These are phyloP conservation scores for Ploceus nigricollis DNA, from an alignment of 2,113 vertebrate genomes.

Conservation along the genomic window DNA sequence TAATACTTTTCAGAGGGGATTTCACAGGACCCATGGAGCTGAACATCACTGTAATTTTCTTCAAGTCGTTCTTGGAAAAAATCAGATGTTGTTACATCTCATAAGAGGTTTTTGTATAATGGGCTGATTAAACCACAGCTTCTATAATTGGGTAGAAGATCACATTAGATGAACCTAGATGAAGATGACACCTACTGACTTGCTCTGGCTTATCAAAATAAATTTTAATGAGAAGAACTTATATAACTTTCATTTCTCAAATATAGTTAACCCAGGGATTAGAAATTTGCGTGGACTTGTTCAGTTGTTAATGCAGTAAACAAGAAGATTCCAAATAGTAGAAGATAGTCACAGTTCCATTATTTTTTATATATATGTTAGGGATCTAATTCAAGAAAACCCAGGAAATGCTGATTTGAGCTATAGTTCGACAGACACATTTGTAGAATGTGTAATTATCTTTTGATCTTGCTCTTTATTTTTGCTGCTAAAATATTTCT, in stretches of 20 bases:
- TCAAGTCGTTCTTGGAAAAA: background rate
- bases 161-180: background rate
- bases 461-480: background rate
- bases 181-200: background rate
- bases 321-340: background rate
- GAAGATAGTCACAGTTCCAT: background rate
- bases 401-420: background rate
- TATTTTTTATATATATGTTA: background rate
- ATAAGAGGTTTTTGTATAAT: background rate
- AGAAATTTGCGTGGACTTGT: background rate
- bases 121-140: background rate
- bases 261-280: background rate
- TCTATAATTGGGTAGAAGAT: background rate
- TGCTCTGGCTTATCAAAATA: background rate
- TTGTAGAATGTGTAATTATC: background rate
- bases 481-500: background rate
- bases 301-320: background rate
- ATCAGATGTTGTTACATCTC: background rate
- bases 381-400: background rate
- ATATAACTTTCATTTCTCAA: background rate
- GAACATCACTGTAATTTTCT: background rate
- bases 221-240: background rate
- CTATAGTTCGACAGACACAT: background rate
- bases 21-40: background rate
- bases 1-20: background rate